Percentiles rank a stretch among this genome's conserved stretches.
phyloP scores from a whole-genome alignment of 2,888 invertebrate species.

The Euproctis similis region DNA sequence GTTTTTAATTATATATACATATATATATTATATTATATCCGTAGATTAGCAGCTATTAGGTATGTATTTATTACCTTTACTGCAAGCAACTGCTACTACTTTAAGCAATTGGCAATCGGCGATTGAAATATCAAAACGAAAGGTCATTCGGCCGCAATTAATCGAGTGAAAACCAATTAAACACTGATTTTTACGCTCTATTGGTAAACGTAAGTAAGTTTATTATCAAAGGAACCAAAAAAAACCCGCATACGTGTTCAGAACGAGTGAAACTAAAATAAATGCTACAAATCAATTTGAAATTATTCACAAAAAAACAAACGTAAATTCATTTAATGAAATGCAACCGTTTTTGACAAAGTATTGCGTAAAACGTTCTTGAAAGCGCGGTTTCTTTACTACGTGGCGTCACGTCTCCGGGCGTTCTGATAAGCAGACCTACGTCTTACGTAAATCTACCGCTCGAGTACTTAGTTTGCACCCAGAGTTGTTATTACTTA shows the following conservation, averaged over 20 bases:
- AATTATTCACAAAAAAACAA: not conserved
- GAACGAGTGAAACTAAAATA: slow-evolving; percentile 5
- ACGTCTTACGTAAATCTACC: slow-evolving; percentile 57
- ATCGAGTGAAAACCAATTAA: slow-evolving; percentile 39
- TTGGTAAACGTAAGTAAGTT: slow-evolving; percentile 14
- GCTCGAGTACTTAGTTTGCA: slow-evolving; percentile 25
- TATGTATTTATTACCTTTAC: no score
- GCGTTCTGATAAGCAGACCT: slow-evolving; percentile 47
- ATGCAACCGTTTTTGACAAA: slow-evolving; percentile 40
- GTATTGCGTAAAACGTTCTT: slow-evolving; percentile 57
- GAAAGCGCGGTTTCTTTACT: slow-evolving; percentile 66
- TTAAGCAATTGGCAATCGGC: slow-evolving; percentile 15
- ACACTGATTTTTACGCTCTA: slow-evolving; percentile 22
- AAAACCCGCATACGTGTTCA: slow-evolving; percentile 7
- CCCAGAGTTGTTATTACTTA: slow-evolving; percentile 1
- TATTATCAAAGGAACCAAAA: slow-evolving; percentile 1
- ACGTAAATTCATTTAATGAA: slow-evolving; percentile 25
- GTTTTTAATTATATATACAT: no score
- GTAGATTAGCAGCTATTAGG: no score
- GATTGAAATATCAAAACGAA: slow-evolving; percentile 15
- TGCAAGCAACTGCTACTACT: no score
- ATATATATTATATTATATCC: no score
- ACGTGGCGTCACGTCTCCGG: slow-evolving; percentile 50
- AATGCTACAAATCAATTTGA: slow-evolving; percentile 2
- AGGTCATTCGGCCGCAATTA: slow-evolving; percentile 27